Evolutionary conservation across 2,113 vertebrate genomes (phyloP), one percentile per base, ranked within the genome.

Genomic region (Thomomys bottae): DNA sequence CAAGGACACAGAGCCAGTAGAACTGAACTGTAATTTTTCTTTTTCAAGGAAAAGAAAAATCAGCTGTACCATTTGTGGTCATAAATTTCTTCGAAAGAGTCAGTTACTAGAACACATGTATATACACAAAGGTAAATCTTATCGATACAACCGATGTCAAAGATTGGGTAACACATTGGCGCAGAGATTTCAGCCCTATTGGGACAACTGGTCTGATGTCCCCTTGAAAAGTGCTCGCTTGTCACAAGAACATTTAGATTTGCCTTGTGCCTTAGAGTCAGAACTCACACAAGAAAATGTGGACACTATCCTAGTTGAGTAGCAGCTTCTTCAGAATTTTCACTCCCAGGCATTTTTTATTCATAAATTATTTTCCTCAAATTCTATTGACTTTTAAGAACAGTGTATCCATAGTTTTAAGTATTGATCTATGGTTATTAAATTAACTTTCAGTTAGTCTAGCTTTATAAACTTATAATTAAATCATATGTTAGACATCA

Each of bases 61-160:
- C 64, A 98, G 97, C 42, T 99, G 99, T 92, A 98, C 97, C 0
- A 96, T 99, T 76, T 99, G 99, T 72, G 98, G 99, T 95, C 98
- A 98, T 93, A 96, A 97, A 5, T 99, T 99, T 87, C 96, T 98
- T 61, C 98, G 99, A 66, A 99, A 99, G 97, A 99, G 98, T 93
- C 99, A 99, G 93, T 97, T 99, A 95, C 98, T 99, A 67, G 99
- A 99, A 88, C 99, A 99, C 98, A 99, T 99, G 98, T 99, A 99
- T 96, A 97, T 96, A 0, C 99, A 99, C 97, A 98, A 98, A 18
- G 98, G 98, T 54, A 99, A 99, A 83, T 98, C 98, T 10, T 97
- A 98, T 87, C 98, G 98, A 78, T 97, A 97, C n/a, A 96, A 98
- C 94, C 98, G 98, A 85, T 98, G 98, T 98, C 98, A 98, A 94